Conservation (phyloP, 2,797 vertebrate species). For the Buceros bicornis region DNA sequence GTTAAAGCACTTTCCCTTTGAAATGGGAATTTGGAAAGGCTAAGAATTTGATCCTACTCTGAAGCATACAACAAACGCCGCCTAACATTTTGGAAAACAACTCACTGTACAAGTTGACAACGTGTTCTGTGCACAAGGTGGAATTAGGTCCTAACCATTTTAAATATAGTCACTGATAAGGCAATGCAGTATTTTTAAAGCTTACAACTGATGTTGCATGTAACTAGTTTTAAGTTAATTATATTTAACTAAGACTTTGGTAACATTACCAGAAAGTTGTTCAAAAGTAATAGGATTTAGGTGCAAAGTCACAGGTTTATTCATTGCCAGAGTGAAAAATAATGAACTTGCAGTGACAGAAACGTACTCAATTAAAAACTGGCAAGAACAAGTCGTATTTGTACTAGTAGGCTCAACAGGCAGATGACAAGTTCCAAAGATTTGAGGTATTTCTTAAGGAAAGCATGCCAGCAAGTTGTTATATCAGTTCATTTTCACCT, state of each 20-base stretch:
- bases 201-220: not conserved
- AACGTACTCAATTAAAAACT: not conserved
- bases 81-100: not conserved
- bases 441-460: not conserved
- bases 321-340: not conserved
- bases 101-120: not conserved
- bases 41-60: not conserved
- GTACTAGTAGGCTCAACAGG: not conserved
- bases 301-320: not conserved
- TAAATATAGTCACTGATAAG: not conserved
- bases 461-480: not conserved
- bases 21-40: not conserved
- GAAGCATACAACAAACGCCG: rapidly evolving
- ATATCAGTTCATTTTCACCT: not conserved
- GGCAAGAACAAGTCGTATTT: not conserved
- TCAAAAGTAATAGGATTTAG: not conserved
- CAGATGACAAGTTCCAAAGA: not conserved
- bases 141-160: not conserved
- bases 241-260: not conserved
- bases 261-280: not conserved
- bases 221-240: not conserved
- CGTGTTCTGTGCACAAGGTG: rapidly evolving
- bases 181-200: not conserved
- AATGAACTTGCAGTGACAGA: not conserved
- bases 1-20: not conserved